Conservation (phyloP, 2,888 invertebrate genomes). For the Machimus atricapillus region DNA sequence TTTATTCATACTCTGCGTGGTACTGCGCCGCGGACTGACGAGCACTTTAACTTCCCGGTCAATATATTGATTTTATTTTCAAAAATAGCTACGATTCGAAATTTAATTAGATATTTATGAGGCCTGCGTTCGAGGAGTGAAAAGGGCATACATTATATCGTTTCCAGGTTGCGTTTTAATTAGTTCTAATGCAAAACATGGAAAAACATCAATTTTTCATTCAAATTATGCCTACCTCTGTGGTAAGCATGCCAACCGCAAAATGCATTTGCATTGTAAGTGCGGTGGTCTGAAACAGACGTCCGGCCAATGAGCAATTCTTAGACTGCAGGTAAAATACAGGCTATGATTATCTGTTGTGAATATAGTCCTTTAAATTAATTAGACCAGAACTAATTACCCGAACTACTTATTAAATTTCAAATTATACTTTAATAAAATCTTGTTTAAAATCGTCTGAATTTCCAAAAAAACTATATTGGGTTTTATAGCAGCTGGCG, state of each 20-base stretch:
- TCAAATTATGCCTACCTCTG: not conserved
- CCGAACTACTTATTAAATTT: too few species aligned
- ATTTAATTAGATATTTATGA: not conserved
- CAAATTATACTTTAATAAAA: too few species aligned
- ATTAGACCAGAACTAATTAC: too few species aligned
- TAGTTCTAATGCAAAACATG: not conserved
- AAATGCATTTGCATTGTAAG: not conserved
- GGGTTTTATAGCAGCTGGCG: too few species aligned
- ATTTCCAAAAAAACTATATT: too few species aligned
- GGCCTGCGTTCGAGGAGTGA: not conserved
- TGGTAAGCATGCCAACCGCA: not conserved
- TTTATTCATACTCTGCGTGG: not conserved
- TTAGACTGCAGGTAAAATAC: not conserved
- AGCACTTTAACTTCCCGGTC: not conserved
- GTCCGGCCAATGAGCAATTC: not conserved
- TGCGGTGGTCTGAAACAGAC: not conserved
- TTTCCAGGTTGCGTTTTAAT: not conserved
- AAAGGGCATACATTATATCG: not conserved
- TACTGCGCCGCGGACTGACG: not conserved
- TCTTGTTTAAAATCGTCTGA: too few species aligned
- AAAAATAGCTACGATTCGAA: not conserved
- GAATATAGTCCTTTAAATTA: too few species aligned
- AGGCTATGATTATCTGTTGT: too few species aligned
- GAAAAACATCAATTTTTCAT: not conserved
- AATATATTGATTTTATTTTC: not conserved